Evolutionary conservation across 2,888 invertebrate species (phyloP), one percentile per base, ranked within the genome.

Genomic region (Saturnia japonica): DNA sequence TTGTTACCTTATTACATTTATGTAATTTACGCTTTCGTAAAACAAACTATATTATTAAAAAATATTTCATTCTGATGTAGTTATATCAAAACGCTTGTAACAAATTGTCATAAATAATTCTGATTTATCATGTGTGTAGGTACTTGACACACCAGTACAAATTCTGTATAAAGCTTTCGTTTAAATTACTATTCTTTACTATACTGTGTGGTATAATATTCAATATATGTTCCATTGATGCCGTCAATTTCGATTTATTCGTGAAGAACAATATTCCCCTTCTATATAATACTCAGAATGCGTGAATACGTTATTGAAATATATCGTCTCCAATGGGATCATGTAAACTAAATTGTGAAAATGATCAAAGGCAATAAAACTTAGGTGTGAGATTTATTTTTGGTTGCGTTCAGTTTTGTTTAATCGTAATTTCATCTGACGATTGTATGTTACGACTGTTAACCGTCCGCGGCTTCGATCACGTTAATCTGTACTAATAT

Each of bases 301-400:
- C 54, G n/a, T 54, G 54, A 54, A 54, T 54, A 54, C 54, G 54
- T 54, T 54, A 54, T 54, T 54, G 54, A 54, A 54, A 54, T 54
- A n/a, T 54, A 54, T 54, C 54, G 22, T n/a, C 22, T 11, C 54
- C 11, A 54, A 54, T n/a, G 54, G 47, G 19, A 54, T 22, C 8
- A 54, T 54, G n/a, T 22, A 54, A 25, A 54, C 1, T 9, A 54
- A 54, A 54, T 54, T 54, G n/a, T 54, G 54, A 9, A n/a, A 54
- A 54, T 22, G 54, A 54, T 54, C 22, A 22, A 54, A 54, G 54
- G 22, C 22, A 12, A 54, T 54, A 54, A 22, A 54, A 22, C 9
- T 3, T 22, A n/a, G 34, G 34, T 34, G 6, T n/a, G 9, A 54
- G 54, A 54, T 54, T 54, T 54, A 22, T 54, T 54, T 22, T 1